A percentile compares a stretch with the other conserved stretches of the same genome.
Evolutionary conservation across 2,888 invertebrate genomes (phyloP).

Genomic region (Atrina japonica): DNA sequence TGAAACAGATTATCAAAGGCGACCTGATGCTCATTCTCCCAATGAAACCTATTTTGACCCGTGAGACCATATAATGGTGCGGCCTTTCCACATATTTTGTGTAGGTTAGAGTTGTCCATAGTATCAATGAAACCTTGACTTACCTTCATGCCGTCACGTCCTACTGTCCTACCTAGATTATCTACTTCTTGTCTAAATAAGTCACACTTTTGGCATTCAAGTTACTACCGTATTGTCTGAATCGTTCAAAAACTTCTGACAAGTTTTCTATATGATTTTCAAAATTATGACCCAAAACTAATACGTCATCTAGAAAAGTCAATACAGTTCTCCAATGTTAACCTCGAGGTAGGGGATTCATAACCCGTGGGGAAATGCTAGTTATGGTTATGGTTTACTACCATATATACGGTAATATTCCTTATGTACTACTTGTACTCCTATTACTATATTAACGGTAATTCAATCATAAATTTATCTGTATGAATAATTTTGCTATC

Average conservation of each 20-base stretch:
- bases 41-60: slow-evolving; percentile 37
- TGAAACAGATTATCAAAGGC: slow-evolving; percentile 25
- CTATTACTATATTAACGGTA: too few species aligned
- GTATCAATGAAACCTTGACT: not conserved
- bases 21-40: slow-evolving; percentile 20
- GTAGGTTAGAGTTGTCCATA: slow-evolving; percentile 17
- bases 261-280: slow-evolving; percentile 42
- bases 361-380: slow-evolving; percentile 31
- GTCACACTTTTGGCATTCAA: slow-evolving; percentile 49
- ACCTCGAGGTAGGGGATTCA: slow-evolving; percentile 43
- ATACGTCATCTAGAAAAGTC: slow-evolving; percentile 49
- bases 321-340: slow-evolving; percentile 43
- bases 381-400: too few species aligned
- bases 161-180: slow-evolving; percentile 46
- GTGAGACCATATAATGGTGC: slow-evolving; percentile 38
- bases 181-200: slow-evolving; percentile 46
- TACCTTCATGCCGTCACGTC: slow-evolving; percentile 24
- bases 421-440: too few species aligned
- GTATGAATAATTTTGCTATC: too few species aligned
- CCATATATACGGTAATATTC: too few species aligned
- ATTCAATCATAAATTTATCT: too few species aligned
- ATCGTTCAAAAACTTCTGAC: slow-evolving; percentile 35
- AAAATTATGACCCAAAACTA: slow-evolving; percentile 43
- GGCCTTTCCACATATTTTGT: slow-evolving; percentile 40
- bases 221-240: slow-evolving; percentile 42